These are phyloP conservation scores for Cynopterus sphinx DNA, from an alignment of 2,797 vertebrate species.

Conservation along the genomic window DNA sequence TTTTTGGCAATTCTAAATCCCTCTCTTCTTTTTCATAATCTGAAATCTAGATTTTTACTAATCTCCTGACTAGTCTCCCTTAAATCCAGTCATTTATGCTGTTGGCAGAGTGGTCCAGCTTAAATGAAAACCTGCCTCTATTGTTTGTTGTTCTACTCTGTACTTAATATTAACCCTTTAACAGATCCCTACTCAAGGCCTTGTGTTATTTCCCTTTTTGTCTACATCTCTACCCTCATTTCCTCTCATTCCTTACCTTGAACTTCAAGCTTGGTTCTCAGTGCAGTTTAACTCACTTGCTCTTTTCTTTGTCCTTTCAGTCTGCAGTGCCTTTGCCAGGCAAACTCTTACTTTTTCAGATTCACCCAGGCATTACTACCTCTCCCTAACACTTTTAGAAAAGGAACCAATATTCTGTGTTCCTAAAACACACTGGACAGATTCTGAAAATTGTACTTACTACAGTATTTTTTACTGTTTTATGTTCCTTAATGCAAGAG, in stretches of 20 bases:
- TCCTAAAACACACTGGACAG: not conserved
- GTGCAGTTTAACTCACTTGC: not conserved
- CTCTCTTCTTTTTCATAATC: not conserved
- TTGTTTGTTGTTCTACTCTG: not conserved
- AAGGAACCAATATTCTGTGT: not conserved
- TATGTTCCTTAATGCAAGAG: not conserved
- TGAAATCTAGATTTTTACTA: not conserved
- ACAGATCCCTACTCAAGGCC: not conserved
- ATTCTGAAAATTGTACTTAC: not conserved
- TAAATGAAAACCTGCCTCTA: slow-evolving; percentile 1
- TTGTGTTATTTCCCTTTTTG: slow-evolving; percentile 27
- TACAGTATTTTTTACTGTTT: not conserved
- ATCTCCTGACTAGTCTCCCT: not conserved
- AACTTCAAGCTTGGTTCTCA: not conserved
- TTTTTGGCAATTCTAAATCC: not conserved
- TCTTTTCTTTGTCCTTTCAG: slow-evolving; percentile 33
- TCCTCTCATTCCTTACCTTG: not conserved
- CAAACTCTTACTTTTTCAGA: not conserved
- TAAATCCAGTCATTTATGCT: not conserved
- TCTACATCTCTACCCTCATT: slow-evolving; percentile 5
- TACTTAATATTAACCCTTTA: slow-evolving; percentile 2
- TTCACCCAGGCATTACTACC: not conserved
- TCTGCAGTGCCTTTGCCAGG: not conserved
- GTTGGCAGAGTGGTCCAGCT: not conserved
- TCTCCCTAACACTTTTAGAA: not conserved